Evolutionary conservation across 2,113 vertebrate genomes (phyloP), one percentile per base, ranked within the genome.

Genomic region (Riparia riparia): DNA sequence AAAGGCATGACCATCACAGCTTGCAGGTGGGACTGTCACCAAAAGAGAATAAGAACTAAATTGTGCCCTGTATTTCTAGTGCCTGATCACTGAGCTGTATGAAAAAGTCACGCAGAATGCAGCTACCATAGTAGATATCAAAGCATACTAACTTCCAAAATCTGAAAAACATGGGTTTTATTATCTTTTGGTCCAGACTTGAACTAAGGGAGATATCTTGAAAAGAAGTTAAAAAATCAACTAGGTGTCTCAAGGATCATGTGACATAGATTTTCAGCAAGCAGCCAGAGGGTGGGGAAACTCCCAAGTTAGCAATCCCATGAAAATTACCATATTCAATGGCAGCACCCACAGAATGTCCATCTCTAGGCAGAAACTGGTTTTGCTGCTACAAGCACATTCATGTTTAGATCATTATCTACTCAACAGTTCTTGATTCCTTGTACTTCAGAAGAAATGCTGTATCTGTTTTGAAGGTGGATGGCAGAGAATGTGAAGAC

Each of bases 371-470:
- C 26, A 71, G 71, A 94, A 95, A 97, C 96, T 74, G 93, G 85
- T 96, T 96, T 92, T 92, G 72, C 90, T 53, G 29, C 92, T 94
- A 60, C 93, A 94, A 78, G 96, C 72, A 78, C 44, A 10, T 89
- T 92, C 96, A 95, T 65, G 95, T 82, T 92, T 68, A 88, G 93
- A 92, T 96, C 58, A 68, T 90, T 89, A 89, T 94, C 90, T 92
- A 4, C 85, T 65, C 71, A 88, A 63, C 64, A 83, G 61, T 76
- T 79, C 45, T 84, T 49, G 19, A 78, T 82, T 92, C 44, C 32
- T 53, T 86, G 32, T 64, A n/a, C 77, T 76, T 66, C 50, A 77
- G 44, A 82, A 42, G 50, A 63, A 76, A 68, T 61, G 26, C 58
- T 20, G 0, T 29, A 34, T 82, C 37, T 80, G 26, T 65, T 91